Evolutionary conservation across 2,113 vertebrate species (phyloP).

Genomic region (Xiphorhynchus elegans): DNA sequence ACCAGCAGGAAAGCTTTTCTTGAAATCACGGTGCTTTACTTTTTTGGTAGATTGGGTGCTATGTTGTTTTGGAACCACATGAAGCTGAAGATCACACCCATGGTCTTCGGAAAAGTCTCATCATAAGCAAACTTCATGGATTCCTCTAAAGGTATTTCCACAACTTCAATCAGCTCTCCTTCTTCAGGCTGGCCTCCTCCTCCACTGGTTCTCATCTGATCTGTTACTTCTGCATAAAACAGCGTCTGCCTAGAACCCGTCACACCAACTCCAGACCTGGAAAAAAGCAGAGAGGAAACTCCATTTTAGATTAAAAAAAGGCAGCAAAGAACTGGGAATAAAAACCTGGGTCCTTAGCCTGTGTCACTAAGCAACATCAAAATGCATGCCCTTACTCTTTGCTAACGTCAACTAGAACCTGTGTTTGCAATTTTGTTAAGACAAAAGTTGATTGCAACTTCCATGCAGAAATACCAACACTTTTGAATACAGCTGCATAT

Average conservation of each 20-base stretch:
- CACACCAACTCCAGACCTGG: constrained; percentile 86
- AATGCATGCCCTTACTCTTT: neutral
- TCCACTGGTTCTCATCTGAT: constrained; percentile 81
- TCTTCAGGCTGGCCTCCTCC: constrained; percentile 84
- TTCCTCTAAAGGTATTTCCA: constrained; percentile 87
- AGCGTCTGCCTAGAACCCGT: constrained; percentile 86
- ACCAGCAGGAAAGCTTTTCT: neutral
- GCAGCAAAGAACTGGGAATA: neutral
- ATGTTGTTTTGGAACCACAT: constrained; percentile 90
- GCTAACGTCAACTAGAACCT: neutral
- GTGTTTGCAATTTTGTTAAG: neutral
- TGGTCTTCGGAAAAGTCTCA: constrained; percentile 85
- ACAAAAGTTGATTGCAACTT: neutral
- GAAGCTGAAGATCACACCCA: constrained; percentile 89
- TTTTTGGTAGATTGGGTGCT: constrained; percentile 73
- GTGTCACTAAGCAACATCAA: neutral
- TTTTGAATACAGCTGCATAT: neutral
- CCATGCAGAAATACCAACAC: neutral
- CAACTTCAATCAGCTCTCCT: constrained; percentile 90
- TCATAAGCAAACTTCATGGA: constrained; percentile 88
- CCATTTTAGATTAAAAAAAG: neutral
- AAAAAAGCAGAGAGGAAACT: neutral
- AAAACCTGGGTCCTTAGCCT: neutral
- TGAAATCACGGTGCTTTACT: neutral
- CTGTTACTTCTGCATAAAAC: constrained; percentile 89